Evolutionary conservation across 2,888 invertebrate species (phyloP).

Genomic region (Apamea epomidion): DNA sequence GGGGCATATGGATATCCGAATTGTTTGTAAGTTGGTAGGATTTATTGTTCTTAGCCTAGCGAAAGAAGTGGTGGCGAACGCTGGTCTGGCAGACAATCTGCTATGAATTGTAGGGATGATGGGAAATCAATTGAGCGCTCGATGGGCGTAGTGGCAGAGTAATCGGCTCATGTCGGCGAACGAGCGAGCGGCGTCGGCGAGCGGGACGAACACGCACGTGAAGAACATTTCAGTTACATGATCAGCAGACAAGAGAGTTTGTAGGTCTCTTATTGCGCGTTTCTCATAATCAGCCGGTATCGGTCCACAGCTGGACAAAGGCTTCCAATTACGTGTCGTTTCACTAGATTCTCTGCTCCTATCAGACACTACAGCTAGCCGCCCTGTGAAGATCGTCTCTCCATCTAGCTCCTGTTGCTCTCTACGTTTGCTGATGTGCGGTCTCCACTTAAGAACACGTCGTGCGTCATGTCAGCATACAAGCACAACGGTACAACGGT

Average conservation of each 20-base stretch:
- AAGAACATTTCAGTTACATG: not conserved
- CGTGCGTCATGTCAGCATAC: not conserved
- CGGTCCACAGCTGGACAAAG: not conserved
- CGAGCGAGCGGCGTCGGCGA: not conserved
- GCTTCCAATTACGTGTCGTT: not conserved
- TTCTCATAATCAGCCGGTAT: not conserved
- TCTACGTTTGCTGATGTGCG: not conserved
- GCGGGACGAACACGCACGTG: not conserved
- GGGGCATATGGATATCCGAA: not conserved
- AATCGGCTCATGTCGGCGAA: not conserved
- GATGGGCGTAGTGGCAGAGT: not conserved
- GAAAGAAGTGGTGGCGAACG: not conserved
- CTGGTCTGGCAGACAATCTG: not conserved
- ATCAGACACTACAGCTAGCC: too few species aligned
- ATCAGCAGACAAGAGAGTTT: not conserved
- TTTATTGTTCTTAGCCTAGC: not conserved
- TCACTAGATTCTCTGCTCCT: not conserved
- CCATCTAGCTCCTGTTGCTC: not conserved
- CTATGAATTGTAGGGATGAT: not conserved
- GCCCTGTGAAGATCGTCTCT: not conserved
- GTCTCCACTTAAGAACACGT: not conserved
- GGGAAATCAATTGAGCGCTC: not conserved
- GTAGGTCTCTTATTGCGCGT: not conserved
- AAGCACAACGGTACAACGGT: not conserved
- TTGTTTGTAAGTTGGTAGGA: not conserved